A percentile compares a stretch with the other conserved stretches of the same genome.
phyloP scores from a whole-genome alignment of 2,888 invertebrate genomes.

The Lordiphosa andalusiaca region DNA sequence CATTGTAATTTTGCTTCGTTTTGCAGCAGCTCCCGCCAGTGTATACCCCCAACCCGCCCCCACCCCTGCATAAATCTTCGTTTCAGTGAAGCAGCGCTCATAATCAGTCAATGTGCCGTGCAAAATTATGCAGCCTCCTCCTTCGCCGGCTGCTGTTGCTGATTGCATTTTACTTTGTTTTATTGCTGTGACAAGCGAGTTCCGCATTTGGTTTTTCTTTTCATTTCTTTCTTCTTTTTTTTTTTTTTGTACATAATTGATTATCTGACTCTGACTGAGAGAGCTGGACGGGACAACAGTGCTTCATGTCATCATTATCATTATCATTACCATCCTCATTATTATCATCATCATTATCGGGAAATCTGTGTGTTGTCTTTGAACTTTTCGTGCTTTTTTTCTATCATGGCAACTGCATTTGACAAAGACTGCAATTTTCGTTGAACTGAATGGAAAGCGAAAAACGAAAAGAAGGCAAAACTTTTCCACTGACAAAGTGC shows the following conservation, averaged over 20 bases:
- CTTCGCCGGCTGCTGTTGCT: background rate
- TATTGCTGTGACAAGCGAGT: conserved; percentile 54
- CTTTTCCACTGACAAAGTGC: conserved; percentile 55
- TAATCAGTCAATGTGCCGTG: conserved; percentile 67
- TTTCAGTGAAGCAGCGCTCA: conserved; percentile 51
- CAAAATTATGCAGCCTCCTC: conserved; percentile 58
- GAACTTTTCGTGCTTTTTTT: conserved; percentile 42
- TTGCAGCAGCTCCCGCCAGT: background rate
- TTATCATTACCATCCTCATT: conserved; percentile 1
- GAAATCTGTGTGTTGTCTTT: conserved; percentile 23
- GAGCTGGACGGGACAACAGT: too few relatives aligned
- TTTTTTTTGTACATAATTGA: conserved; percentile 62
- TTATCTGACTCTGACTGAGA: conserved; percentile 38
- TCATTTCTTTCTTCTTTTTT: conserved; percentile 25
- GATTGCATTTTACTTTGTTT: conserved; percentile 48
- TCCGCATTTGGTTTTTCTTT: conserved; percentile 42
- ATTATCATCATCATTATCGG: conserved; percentile 4
- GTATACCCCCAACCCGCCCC: background rate
- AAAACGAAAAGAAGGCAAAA: conserved; percentile 16
- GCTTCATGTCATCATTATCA: conserved; percentile 5
- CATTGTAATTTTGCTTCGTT: conserved; percentile 49
- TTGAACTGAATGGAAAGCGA: conserved; percentile 32
- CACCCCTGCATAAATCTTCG: conserved; percentile 47
- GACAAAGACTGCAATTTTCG: conserved; percentile 62
- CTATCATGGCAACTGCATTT: conserved; percentile 44